These are phyloP conservation scores for Raja brachyura DNA, from an alignment of 2,113 vertebrate species.

Conservation along the genomic window DNA sequence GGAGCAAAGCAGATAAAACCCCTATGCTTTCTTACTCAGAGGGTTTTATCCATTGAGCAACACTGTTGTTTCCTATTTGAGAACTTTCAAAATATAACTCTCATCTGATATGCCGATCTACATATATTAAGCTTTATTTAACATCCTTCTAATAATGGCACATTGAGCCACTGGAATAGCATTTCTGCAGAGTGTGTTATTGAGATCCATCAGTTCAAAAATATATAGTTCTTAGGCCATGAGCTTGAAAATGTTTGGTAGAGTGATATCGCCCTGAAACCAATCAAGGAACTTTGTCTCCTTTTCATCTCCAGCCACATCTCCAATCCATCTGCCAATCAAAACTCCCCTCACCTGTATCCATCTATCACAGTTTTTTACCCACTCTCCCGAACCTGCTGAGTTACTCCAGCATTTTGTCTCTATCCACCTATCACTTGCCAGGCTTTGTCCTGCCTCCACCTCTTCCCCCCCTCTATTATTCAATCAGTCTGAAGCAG, in stretches of 20 bases:
- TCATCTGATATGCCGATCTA: too few relatives aligned
- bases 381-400: too few relatives aligned
- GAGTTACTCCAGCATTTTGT: too few relatives aligned
- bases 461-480: too few relatives aligned
- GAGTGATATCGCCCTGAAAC: background rate
- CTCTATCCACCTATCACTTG: too few relatives aligned
- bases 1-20: background rate
- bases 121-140: background rate
- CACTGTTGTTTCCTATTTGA: background rate
- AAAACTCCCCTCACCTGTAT: too few relatives aligned
- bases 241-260: background rate
- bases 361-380: too few relatives aligned
- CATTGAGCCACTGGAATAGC: background rate
- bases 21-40: background rate
- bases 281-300: background rate
- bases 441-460: too few relatives aligned
- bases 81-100: background rate
- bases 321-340: too few relatives aligned
- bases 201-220: background rate
- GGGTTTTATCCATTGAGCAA: background rate
- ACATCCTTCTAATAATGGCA: background rate
- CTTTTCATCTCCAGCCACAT: too few relatives aligned
- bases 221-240: background rate
- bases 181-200: background rate
- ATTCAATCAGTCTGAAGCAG: too few relatives aligned